phyloP scores from a whole-genome alignment of 2,888 invertebrate genomes.

The Merodon equestris region DNA sequence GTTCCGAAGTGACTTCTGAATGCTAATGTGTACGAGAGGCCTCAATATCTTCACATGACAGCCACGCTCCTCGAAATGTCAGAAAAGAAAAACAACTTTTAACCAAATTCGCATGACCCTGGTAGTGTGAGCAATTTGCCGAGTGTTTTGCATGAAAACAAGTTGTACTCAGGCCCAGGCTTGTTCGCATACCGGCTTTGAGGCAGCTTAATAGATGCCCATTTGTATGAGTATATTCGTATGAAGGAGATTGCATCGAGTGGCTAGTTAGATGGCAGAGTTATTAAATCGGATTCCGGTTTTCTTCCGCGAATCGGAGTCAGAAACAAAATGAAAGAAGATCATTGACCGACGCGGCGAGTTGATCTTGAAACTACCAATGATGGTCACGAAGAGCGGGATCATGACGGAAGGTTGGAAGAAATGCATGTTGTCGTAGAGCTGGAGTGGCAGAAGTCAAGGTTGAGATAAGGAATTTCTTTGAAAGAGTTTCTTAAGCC shows the following conservation, averaged over 20 bases:
- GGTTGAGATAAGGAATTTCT: too few relatives aligned
- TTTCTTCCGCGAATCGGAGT: constrained; percentile 37
- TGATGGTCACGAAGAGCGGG: neutral
- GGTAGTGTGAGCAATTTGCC: constrained; percentile 4
- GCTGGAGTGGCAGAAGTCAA: too few relatives aligned
- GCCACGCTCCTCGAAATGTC: neutral
- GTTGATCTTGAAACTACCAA: constrained; percentile 53
- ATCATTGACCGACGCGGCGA: constrained; percentile 44
- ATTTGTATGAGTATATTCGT: too few relatives aligned
- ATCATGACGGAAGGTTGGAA: neutral
- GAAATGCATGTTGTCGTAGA: constrained; percentile 4
- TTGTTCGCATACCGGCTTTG: constrained; percentile 12
- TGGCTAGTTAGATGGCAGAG: constrained; percentile 26
- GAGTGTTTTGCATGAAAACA: neutral
- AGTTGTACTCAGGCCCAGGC: too few relatives aligned
- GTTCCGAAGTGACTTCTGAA: too few relatives aligned
- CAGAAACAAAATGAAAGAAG: constrained; percentile 15
- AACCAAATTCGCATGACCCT: neutral
- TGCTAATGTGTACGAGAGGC: constrained; percentile 17
- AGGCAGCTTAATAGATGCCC: neutral
- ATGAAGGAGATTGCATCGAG: neutral
- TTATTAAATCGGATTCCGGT: constrained; percentile 42
- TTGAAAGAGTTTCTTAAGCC: too few relatives aligned
- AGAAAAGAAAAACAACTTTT: neutral
- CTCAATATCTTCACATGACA: constrained; percentile 1